Conservation (phyloP, 2,888 invertebrate species). For the Eurois occulta region DNA sequence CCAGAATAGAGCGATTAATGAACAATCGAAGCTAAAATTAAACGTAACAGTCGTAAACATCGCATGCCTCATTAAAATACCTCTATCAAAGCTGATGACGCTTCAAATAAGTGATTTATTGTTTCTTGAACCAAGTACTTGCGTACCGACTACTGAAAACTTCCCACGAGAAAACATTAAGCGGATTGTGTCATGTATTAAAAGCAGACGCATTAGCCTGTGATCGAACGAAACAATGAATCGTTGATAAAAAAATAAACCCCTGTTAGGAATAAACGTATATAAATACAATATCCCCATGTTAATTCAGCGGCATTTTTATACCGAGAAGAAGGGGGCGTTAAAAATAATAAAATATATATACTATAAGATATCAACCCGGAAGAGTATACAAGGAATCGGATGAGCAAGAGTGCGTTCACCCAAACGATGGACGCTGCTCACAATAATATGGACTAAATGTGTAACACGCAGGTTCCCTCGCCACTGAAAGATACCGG, state of each 20-base stretch:
- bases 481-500: constrained; percentile 77
- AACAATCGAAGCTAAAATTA: constrained; percentile 72
- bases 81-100: constrained; percentile 43
- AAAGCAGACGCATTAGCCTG: constrained; percentile 48
- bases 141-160: constrained; percentile 34
- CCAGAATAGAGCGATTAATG: constrained; percentile 72
- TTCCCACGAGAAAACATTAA: constrained; percentile 65
- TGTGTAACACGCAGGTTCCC: constrained; percentile 78
- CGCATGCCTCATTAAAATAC: constrained; percentile 52
- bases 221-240: constrained; percentile 52
- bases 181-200: constrained; percentile 53
- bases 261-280: constrained; percentile 24
- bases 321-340: constrained; percentile 49
- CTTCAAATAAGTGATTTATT: constrained; percentile 53
- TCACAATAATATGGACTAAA: constrained; percentile 81
- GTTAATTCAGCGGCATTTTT: constrained; percentile 33
- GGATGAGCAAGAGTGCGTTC: constrained; percentile 82
- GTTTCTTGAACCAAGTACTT: constrained; percentile 37
- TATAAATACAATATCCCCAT: constrained; percentile 30
- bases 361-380: constrained; percentile 75
- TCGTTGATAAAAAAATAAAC: constrained; percentile 61
- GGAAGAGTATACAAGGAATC: constrained; percentile 76
- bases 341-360: constrained; percentile 61
- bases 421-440: constrained; percentile 78
- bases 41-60: constrained; percentile 36